Evolutionary conservation across 2,888 invertebrate species (phyloP), one percentile per base, ranked within the genome.

Genomic region (Deilephila elpenor): DNA sequence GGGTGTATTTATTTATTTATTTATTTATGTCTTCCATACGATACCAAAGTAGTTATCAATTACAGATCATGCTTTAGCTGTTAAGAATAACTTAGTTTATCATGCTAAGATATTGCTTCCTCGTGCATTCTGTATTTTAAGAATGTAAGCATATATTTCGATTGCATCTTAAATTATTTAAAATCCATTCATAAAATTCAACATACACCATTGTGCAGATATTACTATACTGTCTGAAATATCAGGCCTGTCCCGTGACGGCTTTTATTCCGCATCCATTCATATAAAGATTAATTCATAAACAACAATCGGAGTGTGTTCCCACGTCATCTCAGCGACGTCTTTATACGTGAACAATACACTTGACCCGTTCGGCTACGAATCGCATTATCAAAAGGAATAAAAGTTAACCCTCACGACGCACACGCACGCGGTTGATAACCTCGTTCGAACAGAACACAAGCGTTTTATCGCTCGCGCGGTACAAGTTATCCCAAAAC

Each of bases 321-420:
- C 93, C 91, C 93, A 93, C 91, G 92, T 91, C 90, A 87, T 79
- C 77, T 76, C 82, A 83, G 85, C 84, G 88, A 90, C 89, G 89
- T 90, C 92, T 93, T 89, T 88, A 92, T 92, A 91, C 89, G 86
- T 86, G 82, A 89, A 89, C 89, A 88, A 80, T 87, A 88, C 44
- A 44, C 91, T 92, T 93, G 93, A 93, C 93, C 94, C 93, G 91
- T 92, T 92, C 89, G 89, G 88, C 82, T 86, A 85, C 87, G 87
- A 86, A 86, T 88, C 85, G 84, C 85, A 83, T 88, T 88, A 89
- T 88, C 87, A 89, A 91, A 91, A 89, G 86, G 88, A 88, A 91
- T 85, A 89, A 90, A 90, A 87, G 85, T 84, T 85, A 83, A 84
- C 86, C 83, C 84, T 84, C 86, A 20, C 61, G 61, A 78, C 86